phyloP scores from a whole-genome alignment of 92 coral and sea anemone species.

The Zoanthus gigantus region DNA sequence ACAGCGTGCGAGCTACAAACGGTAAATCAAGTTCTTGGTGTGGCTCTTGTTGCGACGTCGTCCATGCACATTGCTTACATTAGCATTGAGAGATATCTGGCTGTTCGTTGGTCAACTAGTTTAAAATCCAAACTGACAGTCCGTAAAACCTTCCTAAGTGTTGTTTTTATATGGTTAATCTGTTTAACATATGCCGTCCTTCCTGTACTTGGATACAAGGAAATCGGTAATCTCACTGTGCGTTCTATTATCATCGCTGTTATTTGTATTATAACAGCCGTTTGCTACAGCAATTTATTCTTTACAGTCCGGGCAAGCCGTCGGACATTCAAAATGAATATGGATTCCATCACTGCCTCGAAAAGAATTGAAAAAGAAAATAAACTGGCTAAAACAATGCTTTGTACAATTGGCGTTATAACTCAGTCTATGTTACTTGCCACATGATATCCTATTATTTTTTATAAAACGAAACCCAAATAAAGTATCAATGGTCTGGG shows the following conservation, averaged over 20 bases:
- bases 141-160: neutral
- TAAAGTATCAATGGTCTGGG: neutral
- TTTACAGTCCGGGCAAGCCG: neutral
- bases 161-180: neutral
- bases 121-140: neutral
- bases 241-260: neutral
- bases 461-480: neutral
- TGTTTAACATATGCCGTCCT: neutral
- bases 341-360: neutral
- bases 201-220: neutral
- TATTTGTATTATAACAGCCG: neutral
- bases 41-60: neutral
- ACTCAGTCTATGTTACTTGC: neutral
- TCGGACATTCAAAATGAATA: neutral
- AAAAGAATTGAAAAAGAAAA: constrained; percentile 15
- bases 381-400: constrained; percentile 5
- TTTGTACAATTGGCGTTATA: neutral
- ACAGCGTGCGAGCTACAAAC: neutral
- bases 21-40: neutral
- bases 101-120: constrained; percentile 12
- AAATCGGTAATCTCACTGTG: neutral
- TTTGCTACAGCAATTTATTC: neutral
- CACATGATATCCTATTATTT: neutral
- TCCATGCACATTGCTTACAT: neutral
- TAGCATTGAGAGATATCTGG: constrained; percentile 17